Evolutionary conservation across 2,888 invertebrate genomes (phyloP).

Genomic region (Timema cristinae): DNA sequence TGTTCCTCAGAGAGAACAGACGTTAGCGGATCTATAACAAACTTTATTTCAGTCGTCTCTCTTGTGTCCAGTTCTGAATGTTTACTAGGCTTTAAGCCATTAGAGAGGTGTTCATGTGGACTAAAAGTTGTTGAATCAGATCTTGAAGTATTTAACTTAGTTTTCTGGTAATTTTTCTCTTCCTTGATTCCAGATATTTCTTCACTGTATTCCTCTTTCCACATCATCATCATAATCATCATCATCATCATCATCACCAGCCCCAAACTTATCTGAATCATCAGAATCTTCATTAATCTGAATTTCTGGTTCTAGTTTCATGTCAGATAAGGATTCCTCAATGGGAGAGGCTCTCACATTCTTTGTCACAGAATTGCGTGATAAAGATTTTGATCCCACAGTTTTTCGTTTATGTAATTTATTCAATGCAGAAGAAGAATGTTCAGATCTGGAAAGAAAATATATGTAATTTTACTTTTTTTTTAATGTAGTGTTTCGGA

Average conservation of each 20-base stretch:
- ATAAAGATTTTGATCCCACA: background rate
- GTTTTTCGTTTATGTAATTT: background rate
- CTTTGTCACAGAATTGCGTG: background rate
- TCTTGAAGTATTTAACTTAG: too few species aligned
- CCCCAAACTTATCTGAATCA: background rate
- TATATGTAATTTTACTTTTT: background rate
- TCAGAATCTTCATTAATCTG: too few species aligned
- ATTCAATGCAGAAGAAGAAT: background rate
- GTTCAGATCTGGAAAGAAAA: conserved; percentile 4
- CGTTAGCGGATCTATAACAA: background rate
- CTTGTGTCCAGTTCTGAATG: too few species aligned
- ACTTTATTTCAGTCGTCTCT: background rate
- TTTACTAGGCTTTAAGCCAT: too few species aligned
- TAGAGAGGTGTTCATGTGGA: too few species aligned
- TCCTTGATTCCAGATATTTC: too few species aligned
- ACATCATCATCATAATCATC: background rate
- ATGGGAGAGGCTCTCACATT: background rate
- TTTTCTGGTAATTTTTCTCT: too few species aligned
- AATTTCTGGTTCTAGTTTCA: background rate
- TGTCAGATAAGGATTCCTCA: background rate
- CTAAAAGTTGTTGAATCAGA: too few species aligned
- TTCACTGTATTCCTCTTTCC: too few species aligned
- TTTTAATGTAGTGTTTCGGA: too few species aligned
- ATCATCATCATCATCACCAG: background rate
- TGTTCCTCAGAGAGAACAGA: background rate